These are phyloP conservation scores for Eriosoma lanigerum DNA, from an alignment of 1,140 invertebrate species.

Conservation along the genomic window DNA sequence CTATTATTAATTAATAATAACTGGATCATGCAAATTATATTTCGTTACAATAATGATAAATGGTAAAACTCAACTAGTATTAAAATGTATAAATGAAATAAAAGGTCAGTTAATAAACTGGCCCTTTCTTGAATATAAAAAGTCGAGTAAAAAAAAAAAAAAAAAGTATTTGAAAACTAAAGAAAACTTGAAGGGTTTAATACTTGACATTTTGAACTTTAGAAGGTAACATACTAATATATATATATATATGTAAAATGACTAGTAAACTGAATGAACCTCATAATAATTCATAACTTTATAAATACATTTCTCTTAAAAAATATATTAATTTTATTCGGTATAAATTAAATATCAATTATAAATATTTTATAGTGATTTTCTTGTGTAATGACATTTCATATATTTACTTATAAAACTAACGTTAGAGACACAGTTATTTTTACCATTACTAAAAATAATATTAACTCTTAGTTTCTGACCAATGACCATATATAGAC, in stretches of 20 bases:
- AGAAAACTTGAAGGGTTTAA: neutral
- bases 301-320: too few relatives aligned
- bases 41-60: too few relatives aligned
- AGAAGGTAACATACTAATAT: neutral
- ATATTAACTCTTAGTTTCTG: neutral
- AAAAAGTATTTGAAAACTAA: neutral
- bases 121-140: neutral
- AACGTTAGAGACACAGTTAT: neutral
- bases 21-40: too few relatives aligned
- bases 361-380: too few relatives aligned
- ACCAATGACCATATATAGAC: neutral
- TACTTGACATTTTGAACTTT: conserved; percentile 7
- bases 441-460: neutral
- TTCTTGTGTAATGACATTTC: neutral
- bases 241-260: neutral
- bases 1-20: too few relatives aligned
- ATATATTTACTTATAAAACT: neutral
- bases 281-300: too few relatives aligned
- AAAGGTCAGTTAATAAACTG: conserved; percentile 11
- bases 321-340: too few relatives aligned
- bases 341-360: too few relatives aligned
- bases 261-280: too few relatives aligned
- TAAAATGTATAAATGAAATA: neutral
- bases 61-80: too few relatives aligned
- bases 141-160: neutral